These are phyloP conservation scores for Chalcis sispes DNA, from an alignment of 2,888 invertebrate species.

Conservation along the genomic window DNA sequence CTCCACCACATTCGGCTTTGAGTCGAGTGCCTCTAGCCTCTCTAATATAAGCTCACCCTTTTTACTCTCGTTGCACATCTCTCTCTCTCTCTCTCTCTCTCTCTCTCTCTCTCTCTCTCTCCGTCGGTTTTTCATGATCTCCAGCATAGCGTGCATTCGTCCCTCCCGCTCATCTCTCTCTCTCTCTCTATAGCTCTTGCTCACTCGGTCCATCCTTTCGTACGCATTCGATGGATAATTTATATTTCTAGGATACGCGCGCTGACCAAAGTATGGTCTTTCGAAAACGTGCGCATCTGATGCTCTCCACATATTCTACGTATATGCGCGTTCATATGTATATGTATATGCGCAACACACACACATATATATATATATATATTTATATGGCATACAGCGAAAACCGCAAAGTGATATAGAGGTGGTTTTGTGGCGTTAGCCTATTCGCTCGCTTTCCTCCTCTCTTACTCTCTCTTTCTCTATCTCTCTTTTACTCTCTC, in stretches of 20 bases:
- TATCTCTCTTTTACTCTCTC: too few species aligned
- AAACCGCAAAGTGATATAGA: conserved; percentile 66
- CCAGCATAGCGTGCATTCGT: not conserved
- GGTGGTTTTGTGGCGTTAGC: conserved; percentile 65
- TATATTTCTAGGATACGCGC: not conserved
- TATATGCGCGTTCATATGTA: not conserved
- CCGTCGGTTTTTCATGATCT: not conserved
- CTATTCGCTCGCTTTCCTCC: conserved; percentile 44
- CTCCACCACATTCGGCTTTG: too few species aligned
- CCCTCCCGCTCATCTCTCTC: not conserved
- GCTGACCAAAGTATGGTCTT: conserved; percentile 17
- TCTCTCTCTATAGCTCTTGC: not conserved
- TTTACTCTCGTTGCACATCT: not conserved
- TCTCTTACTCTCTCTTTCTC: not conserved
- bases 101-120: not conserved
- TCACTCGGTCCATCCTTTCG: not conserved
- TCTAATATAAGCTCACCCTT: not conserved
- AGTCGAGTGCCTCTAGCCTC: too few species aligned
- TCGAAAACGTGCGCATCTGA: not conserved
- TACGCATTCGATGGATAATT: conserved; percentile 8
- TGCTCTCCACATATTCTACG: not conserved
- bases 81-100: not conserved
- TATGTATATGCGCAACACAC: not conserved
- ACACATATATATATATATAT: not conserved
- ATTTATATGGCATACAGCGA: not conserved